Evolutionary conservation across 2,888 invertebrate species (phyloP).

Genomic region (Tetanocera ferruginea): DNA sequence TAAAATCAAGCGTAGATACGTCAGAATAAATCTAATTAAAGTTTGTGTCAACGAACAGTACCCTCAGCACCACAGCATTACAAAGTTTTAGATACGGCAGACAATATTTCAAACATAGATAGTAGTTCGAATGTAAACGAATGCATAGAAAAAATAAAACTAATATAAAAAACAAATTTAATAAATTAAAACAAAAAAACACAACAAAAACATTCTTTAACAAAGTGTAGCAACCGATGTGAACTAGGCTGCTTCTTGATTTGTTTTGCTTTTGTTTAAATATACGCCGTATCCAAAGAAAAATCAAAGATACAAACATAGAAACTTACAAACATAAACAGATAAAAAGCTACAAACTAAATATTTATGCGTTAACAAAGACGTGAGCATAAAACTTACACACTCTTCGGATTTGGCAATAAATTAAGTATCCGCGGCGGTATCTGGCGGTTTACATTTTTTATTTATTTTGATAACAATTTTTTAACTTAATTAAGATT

Average conservation of each 20-base stretch:
- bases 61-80: not conserved
- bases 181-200: too few species aligned
- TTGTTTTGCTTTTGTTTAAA: slow-evolving; percentile 23
- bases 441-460: not conserved
- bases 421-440: not conserved
- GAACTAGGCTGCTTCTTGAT: slow-evolving; percentile 45
- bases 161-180: too few species aligned
- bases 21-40: slow-evolving; percentile 27
- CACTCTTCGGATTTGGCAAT: not conserved
- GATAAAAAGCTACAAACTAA: not conserved
- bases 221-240: slow-evolving; percentile 27
- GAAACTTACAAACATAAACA: not conserved
- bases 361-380: not conserved
- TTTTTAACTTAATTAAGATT: not conserved
- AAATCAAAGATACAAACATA: not conserved
- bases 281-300: not conserved
- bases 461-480: not conserved
- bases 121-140: not conserved
- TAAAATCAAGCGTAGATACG: slow-evolving; percentile 1
- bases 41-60: slow-evolving; percentile 20
- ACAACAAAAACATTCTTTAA: not conserved
- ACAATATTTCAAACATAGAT: not conserved
- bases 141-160: not conserved
- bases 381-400: not conserved
- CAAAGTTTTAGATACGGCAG: not conserved